Conservation (phyloP, 1,140 invertebrate species). For the Halyomorpha halys region DNA sequence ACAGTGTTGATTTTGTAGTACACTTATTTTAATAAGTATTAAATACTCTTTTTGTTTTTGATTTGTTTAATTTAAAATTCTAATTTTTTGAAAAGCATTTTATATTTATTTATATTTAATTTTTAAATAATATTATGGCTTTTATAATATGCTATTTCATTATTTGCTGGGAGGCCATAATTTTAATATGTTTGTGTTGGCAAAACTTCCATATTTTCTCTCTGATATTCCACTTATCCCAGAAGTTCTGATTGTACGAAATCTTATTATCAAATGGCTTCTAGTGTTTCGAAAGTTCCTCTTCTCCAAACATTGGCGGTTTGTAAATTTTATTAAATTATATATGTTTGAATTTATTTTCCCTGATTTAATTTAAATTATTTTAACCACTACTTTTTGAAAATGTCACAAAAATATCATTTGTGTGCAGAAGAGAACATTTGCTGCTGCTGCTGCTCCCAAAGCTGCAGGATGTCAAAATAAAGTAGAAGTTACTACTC, state of each 20-base stretch:
- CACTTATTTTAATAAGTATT: too few relatives aligned
- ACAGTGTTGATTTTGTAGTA: background rate
- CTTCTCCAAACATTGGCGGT: background rate
- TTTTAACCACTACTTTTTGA: background rate
- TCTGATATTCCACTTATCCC: background rate
- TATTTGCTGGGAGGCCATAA: background rate
- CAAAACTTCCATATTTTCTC: slow-evolving; percentile 3
- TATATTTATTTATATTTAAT: background rate
- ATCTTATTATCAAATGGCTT: slow-evolving; percentile 10
- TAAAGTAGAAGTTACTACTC: slow-evolving; percentile 21
- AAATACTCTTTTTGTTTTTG: too few relatives aligned
- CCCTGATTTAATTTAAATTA: background rate
- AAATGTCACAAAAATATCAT: background rate
- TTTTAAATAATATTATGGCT: background rate
- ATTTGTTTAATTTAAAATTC: too few relatives aligned
- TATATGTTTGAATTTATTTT: background rate
- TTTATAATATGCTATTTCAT: background rate
- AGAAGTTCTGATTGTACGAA: background rate
- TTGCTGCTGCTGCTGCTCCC: background rate
- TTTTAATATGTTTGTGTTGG: background rate
- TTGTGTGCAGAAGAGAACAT: background rate
- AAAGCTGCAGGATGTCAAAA: slow-evolving; percentile 4
- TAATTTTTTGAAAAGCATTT: background rate
- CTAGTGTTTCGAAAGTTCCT: background rate
- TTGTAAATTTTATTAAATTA: background rate